Percentiles rank a stretch among this genome's conserved stretches.
These are phyloP conservation scores for Sinocyclocheilus anophthalmus DNA, from an alignment of 2,113 vertebrate genomes.

Conservation along the genomic window DNA sequence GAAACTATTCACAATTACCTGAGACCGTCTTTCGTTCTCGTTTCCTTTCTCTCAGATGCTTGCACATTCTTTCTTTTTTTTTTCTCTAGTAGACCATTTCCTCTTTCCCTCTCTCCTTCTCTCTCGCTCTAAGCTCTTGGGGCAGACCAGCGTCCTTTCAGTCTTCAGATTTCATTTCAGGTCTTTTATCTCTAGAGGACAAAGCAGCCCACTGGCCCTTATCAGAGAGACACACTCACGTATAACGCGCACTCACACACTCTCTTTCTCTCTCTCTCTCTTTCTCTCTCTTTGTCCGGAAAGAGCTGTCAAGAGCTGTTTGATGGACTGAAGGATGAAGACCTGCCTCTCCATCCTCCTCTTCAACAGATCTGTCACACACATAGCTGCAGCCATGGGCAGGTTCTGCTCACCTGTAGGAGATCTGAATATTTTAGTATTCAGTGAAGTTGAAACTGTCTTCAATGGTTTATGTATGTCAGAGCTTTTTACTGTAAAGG, in stretches of 20 bases:
- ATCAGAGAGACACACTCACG: constrained; percentile 55
- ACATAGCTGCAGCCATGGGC: not conserved
- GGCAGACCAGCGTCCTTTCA: constrained; percentile 60
- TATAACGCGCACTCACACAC: not conserved
- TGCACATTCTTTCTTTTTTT: not conserved
- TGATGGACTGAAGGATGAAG: constrained; percentile 34
- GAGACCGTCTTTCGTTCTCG: not conserved
- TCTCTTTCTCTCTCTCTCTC: not conserved
- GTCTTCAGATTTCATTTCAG: constrained; percentile 68
- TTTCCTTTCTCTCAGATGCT: constrained; percentile 3
- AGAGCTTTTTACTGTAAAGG: not conserved
- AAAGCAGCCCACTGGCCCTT: constrained; percentile 63
- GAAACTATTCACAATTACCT: constrained; percentile 28
- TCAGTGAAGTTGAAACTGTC: constrained; percentile 54
- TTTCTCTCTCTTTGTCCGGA: constrained; percentile 15
- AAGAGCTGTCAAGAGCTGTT: constrained; percentile 44
- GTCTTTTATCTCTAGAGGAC: constrained; percentile 66
- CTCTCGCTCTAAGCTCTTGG: constrained; percentile 54
- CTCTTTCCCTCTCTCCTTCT: constrained; percentile 10
- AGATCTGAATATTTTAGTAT: not conserved
- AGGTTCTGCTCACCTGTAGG: constrained; percentile 25
- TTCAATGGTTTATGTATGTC: constrained; percentile 46
- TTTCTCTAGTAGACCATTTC: constrained; percentile 28
- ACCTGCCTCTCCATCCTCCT: constrained; percentile 38
- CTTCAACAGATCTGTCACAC: constrained; percentile 16